Percentiles rank a stretch among this genome's conserved stretches.
phyloP scores from a whole-genome alignment of 2,888 invertebrate genomes.

The Leistus spinibarbis region DNA sequence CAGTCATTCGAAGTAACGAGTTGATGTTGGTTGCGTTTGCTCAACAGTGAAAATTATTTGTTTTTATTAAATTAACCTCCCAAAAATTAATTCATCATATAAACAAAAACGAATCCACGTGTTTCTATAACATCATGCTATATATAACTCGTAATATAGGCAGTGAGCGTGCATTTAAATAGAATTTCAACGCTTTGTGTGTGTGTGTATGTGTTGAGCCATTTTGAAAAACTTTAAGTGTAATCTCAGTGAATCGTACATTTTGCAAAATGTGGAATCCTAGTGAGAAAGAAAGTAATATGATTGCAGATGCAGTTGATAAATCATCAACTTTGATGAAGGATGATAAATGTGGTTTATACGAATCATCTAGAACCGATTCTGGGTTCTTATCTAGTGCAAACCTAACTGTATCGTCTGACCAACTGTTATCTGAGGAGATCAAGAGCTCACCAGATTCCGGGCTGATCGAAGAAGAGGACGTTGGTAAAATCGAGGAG shows the following conservation, averaged over 20 bases:
- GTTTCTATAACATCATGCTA: constrained; percentile 32
- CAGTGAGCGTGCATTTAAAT: constrained; percentile 30
- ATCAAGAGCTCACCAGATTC: constrained; percentile 40
- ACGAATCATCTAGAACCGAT: constrained; percentile 50
- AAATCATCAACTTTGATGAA: constrained; percentile 46
- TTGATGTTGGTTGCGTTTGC: constrained; percentile 26
- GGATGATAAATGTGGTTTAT: constrained; percentile 48
- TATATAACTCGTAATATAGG: constrained; percentile 19
- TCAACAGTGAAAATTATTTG: constrained; percentile 28
- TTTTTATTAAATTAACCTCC: constrained; percentile 35
- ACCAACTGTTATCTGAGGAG: constrained; percentile 48
- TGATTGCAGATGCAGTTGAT: constrained; percentile 49
- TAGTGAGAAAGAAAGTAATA: constrained; percentile 40
- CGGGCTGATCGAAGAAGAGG: constrained; percentile 41
- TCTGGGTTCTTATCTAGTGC: constrained; percentile 55
- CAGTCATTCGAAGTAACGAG: constrained; percentile 31
- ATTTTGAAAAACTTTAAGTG: constrained; percentile 25
- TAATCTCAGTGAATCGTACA: constrained; percentile 38
- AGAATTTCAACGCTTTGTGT: constrained; percentile 23
- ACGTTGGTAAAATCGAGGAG: constrained; percentile 42
- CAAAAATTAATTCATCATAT: constrained; percentile 4
- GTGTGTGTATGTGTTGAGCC: constrained; percentile 31
- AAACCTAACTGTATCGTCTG: constrained; percentile 49
- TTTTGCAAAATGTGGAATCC: constrained; percentile 41
- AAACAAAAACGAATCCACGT: constrained; percentile 6